Base-by-base conservation (phyloP, 1,140 invertebrate species). In the Brevipalpus yothersi region DNA sequence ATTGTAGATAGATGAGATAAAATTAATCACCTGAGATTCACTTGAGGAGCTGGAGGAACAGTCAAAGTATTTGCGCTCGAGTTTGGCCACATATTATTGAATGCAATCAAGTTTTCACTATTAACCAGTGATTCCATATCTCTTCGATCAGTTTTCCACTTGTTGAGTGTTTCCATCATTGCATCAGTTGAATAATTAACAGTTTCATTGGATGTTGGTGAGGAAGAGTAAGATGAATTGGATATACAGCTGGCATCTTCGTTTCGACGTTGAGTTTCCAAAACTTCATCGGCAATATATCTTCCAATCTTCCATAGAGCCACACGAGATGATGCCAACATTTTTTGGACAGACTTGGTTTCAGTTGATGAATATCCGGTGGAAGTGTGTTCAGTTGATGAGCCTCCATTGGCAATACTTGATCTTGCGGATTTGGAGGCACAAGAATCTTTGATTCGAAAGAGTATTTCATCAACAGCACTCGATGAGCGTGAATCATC, bases 271-370 rank as follows among this genome's bases (percentile, higher is more conserved):
- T 66, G 66, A 47, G 54, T 64, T 61, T 70, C 69, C 54, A 68
- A 54, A 13, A 68, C 66, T 65, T 72, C 69, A 31, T 72, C 70
- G 17, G 69, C 70, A 41, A 72, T 71, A 59, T 70, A 69, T 58
- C 68, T 61, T 11, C 71, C 71, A 53, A 72, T 71, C 55, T 69
- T 65, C 39, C 54, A 56, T 4, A 56, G 54, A 39, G 31, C 41
- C 3, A 56, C 41, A 3, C 54, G 10, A 10, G 54, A 56, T 1
- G 54, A 56, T 11, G 31, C 41, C 31, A 56, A 17, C 54, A 56
- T 56, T 17, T 56, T 56, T 17, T 56, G 41, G 10, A 58, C 43
- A 51, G 7, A 13, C 12, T 23, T 15, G 15, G 41, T 31, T 10
- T 58, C 56, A 5, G 41, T 58, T 4, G 43, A 47, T 19, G 56